Base-by-base conservation (phyloP, 2,888 invertebrate species). In the Kuschelorhynchus macadamiae region DNA sequence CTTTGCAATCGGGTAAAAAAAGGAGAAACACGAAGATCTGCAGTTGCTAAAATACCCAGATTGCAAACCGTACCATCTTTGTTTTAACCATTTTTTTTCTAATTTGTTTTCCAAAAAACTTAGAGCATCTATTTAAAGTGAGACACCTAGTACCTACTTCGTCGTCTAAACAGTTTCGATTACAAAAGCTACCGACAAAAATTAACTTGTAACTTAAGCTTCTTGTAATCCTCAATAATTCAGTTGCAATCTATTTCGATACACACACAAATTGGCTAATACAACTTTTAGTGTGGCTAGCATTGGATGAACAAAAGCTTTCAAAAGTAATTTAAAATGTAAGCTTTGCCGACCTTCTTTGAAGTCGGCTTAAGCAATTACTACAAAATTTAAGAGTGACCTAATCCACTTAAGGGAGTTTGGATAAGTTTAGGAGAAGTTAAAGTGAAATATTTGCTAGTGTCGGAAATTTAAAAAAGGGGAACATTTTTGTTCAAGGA, bases 371-470 rank as follows among this genome's bases (percentile, higher is more conserved):
- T 76, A 79, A 79, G 78, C 80, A 79, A 79, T 79, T 79, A 79
- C 79, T 77, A 76, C 74, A 79, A 78, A 77, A 79, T 81, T 81
- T 77, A 77, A 77, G 75, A 78, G 76, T 73, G 69, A 49, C 71
- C 71, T 79, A 79, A 74, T 74, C 81, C 80, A 80, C 81, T 81
- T 80, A 80, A 75, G 79, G 78, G 80, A 78, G 74, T 77, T 73
- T 72, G 73, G 47, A 70, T 70, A 53, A n/a, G n/a, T n/a, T n/a
- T 52, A 42, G 16, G 14, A 62, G 61, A 50, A 33, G 60, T 50
- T 25, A 20, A 52, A 52, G 52, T 52, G 36, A 50, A 50, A 50
- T 50, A 36, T 52, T 52, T 52, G 21, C 39, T 56, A 30, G 25
- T 11, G 18, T 14, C 2, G 9, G 18, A 52, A 52, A 36, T 39